A percentile compares a stretch with the other conserved stretches of the same genome.
phyloP scores from a whole-genome alignment of 2,113 vertebrate genomes.

The Tragelaphus buxtoni region DNA sequence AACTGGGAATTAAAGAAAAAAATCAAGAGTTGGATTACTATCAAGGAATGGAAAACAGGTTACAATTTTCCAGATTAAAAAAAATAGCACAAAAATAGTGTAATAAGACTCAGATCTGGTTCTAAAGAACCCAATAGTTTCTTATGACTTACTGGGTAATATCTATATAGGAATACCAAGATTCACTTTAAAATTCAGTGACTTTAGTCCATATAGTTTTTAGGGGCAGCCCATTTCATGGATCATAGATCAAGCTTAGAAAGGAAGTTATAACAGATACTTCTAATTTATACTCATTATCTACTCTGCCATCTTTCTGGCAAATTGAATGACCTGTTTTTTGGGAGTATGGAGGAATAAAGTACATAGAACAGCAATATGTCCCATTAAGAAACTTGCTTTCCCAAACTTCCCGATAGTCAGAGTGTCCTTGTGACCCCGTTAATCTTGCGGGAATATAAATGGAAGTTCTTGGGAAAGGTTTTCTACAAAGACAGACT shows the following conservation, averaged over 20 bases:
- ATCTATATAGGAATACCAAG: neutral
- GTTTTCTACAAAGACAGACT: neutral
- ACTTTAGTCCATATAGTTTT: neutral
- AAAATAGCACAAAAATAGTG: neutral
- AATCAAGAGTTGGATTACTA: neutral
- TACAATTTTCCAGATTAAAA: neutral
- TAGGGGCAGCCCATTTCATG: neutral
- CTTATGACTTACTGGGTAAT: neutral
- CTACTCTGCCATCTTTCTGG: neutral
- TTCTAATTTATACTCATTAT: neutral
- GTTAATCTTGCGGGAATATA: neutral
- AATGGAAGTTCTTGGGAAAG: neutral
- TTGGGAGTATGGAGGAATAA: accelerated
- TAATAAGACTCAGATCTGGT: neutral
- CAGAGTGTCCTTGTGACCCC: neutral
- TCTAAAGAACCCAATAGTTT: neutral
- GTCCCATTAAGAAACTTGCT: neutral
- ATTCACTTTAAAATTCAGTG: constrained; percentile 3
- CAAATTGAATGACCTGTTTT: neutral
- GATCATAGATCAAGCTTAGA: neutral
- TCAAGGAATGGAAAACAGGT: neutral
- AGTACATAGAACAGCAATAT: neutral
- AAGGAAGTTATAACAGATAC: neutral
- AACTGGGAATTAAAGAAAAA: neutral
- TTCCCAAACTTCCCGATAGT: neutral